Base-by-base conservation (phyloP, 1,140 invertebrate species). In the Drosophila pseudoananassae region DNA sequence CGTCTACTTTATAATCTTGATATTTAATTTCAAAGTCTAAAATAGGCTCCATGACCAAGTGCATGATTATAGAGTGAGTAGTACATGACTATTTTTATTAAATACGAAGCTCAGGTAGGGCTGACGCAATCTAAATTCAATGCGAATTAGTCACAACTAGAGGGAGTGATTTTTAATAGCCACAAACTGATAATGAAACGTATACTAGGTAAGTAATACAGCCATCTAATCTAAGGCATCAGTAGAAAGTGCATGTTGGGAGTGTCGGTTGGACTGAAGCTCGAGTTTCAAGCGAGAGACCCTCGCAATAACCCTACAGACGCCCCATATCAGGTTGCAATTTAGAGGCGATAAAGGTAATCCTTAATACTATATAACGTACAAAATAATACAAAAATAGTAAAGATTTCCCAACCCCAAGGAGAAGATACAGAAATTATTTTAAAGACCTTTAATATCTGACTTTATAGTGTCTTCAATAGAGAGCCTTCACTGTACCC, bases 271-370 rank as follows among this genome's bases (percentile, higher is more conserved):
- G 36, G 23, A 70, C 68, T 33, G 29, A 33, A 71, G 54, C 66
- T 71, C 68, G 38, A 20, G 63, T 69, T 84, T 77, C 81, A 84
- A 77, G 81, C 52, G 40, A 71, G 61, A 61, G 54, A 55, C 53
- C 60, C 75, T 66, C 50, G 57, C 75, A 54, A 46, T 31, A 33
- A 25, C 15, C 43, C 5, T 1, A 4, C 55, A 57, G 50, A 76
- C 64, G 50, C 52, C 43, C 33, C 73, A 70, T 84, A 84, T 84
- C 77, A 65, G 77, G 38, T 84, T 77, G 77, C 77, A 72, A 46
- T 70, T 53, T 58, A 36, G 20, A 46, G 68, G 46, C 46, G 65
- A n/a, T n/a, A n/a, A n/a, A n/a, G n/a, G n/a, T n/a, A n/a, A n/a
- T n/a, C n/a, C n/a, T n/a, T 60, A 9, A 12, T 20, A 20, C 20